Evolutionary conservation across 2,888 invertebrate genomes (phyloP).

Genomic region (Alloscopus bannaensis): DNA sequence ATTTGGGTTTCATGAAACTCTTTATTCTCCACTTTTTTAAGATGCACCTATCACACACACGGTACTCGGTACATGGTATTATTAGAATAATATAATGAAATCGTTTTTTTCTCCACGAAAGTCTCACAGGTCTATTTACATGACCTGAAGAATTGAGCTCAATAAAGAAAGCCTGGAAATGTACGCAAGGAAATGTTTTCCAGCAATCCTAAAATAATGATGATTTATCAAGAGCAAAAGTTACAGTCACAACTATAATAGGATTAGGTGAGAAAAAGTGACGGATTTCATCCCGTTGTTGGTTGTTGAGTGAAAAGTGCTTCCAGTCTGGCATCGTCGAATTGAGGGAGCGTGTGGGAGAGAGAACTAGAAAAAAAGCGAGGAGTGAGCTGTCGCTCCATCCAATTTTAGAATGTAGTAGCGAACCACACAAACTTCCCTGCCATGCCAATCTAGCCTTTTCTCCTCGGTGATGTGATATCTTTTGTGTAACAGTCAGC

Average conservation of each 20-base stretch:
- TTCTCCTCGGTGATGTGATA: neutral
- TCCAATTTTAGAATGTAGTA: neutral
- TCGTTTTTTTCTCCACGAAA: no score
- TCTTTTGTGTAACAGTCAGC: conserved; percentile 40
- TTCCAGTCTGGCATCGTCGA: neutral
- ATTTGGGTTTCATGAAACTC: no score
- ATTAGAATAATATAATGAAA: no score
- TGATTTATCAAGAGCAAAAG: conserved; percentile 30
- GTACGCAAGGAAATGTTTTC: no score
- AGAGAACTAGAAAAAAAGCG: neutral
- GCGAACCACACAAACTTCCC: neutral
- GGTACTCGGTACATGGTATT: no score
- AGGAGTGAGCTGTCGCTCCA: conserved; percentile 7
- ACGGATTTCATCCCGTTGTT: conserved; percentile 11
- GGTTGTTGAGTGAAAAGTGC: neutral
- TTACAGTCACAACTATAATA: conserved; percentile 25
- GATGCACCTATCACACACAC: no score
- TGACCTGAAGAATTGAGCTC: no score
- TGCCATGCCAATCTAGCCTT: conserved; percentile 24
- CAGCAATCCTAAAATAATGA: conserved; percentile 16
- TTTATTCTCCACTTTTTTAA: no score
- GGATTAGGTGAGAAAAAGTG: conserved; percentile 29
- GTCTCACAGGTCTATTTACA: no score
- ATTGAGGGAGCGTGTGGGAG: neutral
- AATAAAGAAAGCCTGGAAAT: no score